These are phyloP conservation scores for Chaetogeoica ovagalla DNA, from an alignment of 2,888 invertebrate species.

Conservation along the genomic window DNA sequence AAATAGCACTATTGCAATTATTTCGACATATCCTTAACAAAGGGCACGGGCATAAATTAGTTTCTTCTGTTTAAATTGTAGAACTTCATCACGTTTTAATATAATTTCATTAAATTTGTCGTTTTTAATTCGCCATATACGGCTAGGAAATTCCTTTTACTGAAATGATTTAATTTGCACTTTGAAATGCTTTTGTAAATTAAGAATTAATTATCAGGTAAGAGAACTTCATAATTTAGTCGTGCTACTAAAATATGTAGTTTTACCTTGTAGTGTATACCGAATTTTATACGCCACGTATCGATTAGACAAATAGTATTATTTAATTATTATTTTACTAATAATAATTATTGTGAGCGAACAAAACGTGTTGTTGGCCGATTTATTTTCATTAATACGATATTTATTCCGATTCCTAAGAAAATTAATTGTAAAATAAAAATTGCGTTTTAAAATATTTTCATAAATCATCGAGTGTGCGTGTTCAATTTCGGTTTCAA, in stretches of 20 bases:
- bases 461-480: too few relatives aligned
- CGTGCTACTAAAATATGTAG: neutral
- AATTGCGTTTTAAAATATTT: too few relatives aligned
- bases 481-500: too few relatives aligned
- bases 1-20: neutral
- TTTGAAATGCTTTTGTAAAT: slow-evolving; percentile 9
- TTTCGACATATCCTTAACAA: neutral
- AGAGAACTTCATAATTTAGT: neutral
- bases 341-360: too few relatives aligned
- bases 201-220: slow-evolving; percentile 2
- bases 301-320: too few relatives aligned
- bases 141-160: neutral
- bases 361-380: too few relatives aligned
- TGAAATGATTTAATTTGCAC: slow-evolving; percentile 7
- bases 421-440: too few relatives aligned
- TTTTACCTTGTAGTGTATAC: too few relatives aligned
- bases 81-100: slow-evolving; percentile 31
- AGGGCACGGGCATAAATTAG: neutral
- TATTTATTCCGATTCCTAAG: too few relatives aligned
- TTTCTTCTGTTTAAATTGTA: slow-evolving; percentile 5
- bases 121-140: slow-evolving; percentile 22
- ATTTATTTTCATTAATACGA: too few relatives aligned
- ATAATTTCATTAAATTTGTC: slow-evolving; percentile 25
- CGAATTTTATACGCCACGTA: too few relatives aligned
- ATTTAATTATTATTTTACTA: too few relatives aligned